Conservation (phyloP, 1,140 invertebrate genomes). For the Xylocopa sonorina region DNA sequence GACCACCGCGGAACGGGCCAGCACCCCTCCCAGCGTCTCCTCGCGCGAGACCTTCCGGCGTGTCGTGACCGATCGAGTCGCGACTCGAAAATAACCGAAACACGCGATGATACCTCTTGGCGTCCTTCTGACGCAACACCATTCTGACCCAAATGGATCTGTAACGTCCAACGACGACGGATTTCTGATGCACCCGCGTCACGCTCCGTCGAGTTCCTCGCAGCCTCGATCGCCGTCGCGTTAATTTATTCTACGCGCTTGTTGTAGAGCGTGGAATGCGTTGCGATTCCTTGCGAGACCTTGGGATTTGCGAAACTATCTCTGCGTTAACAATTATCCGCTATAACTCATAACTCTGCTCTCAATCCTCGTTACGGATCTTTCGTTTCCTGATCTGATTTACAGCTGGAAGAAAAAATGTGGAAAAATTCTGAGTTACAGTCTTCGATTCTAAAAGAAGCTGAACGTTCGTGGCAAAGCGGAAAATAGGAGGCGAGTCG, state of each 20-base stretch:
- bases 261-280: neutral
- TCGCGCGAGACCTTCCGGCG: conserved; percentile 33
- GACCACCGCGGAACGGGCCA: conserved; percentile 70
- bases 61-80: conserved; percentile 54
- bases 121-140: conserved; percentile 58
- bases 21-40: conserved; percentile 13
- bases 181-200: neutral
- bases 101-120: conserved; percentile 36
- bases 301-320: no score
- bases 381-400: no score
- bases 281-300: neutral
- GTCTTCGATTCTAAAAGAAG: no score
- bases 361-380: no score
- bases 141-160: neutral
- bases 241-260: neutral
- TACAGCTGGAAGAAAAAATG: no score
- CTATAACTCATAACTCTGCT: no score
- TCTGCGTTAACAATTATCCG: no score
- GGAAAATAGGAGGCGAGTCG: no score
- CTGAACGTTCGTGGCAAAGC: no score
- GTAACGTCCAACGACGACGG: neutral
- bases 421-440: no score
- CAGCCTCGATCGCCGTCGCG: neutral
- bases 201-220: neutral
- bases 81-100: conserved; percentile 64